Evolutionary conservation across 92 coral and sea anemone species (phyloP).

Genomic region (Isaurus tuberculatus): DNA sequence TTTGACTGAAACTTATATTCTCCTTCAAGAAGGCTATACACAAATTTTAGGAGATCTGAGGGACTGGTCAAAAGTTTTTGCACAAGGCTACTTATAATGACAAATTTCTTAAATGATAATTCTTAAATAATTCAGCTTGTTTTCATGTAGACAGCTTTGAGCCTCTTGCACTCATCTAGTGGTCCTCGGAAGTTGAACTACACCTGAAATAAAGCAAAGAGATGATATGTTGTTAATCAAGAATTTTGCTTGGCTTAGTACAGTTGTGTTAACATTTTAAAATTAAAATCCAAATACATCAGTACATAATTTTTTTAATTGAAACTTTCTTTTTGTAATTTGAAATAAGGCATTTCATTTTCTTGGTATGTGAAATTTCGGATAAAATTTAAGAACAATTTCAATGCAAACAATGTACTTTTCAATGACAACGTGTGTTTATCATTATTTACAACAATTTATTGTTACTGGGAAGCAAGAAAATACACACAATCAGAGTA

Average conservation of each 20-base stretch:
- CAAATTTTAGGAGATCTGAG: not conserved
- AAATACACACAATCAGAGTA: too few relatives aligned
- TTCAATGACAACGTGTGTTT: too few relatives aligned
- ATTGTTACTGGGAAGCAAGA: too few relatives aligned
- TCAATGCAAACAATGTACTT: too few relatives aligned
- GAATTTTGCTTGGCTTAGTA: not conserved
- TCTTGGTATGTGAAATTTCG: too few relatives aligned
- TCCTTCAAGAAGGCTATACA: not conserved
- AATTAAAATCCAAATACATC: not conserved
- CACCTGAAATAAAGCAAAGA: not conserved
- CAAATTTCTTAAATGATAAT: not conserved
- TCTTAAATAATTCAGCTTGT: not conserved
- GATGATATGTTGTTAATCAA: not conserved
- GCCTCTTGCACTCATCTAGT: not conserved
- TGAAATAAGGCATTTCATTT: too few relatives aligned
- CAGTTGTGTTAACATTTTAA: not conserved
- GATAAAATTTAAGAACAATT: too few relatives aligned
- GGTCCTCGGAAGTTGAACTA: not conserved
- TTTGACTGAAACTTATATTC: not conserved
- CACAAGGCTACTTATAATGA: not conserved
- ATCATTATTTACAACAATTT: too few relatives aligned
- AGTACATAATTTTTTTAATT: too few relatives aligned
- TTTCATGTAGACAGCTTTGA: not conserved
- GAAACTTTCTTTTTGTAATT: too few relatives aligned
- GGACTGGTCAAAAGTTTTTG: not conserved